A percentile compares a stretch with the other conserved stretches of the same genome.
Evolutionary conservation across 2,113 vertebrate species (phyloP).

Genomic region (Mugil cephalus): DNA sequence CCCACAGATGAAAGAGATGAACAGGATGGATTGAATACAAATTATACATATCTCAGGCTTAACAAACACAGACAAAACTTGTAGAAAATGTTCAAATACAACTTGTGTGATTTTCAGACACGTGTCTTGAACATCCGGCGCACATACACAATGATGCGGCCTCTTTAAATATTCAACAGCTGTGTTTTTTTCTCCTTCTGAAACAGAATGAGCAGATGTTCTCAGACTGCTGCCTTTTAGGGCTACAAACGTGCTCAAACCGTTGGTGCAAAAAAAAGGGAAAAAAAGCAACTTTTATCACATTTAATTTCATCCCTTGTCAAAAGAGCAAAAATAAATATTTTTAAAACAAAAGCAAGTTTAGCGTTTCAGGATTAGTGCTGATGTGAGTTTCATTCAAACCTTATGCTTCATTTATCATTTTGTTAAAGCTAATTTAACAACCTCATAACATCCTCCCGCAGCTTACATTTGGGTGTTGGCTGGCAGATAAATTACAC

Average conservation of each 20-base stretch:
- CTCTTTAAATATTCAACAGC: constrained; percentile 26
- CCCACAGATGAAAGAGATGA: neutral
- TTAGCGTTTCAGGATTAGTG: neutral
- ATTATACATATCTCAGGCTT: no score
- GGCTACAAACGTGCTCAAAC: neutral
- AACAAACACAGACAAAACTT: no score
- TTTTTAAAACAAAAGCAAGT: neutral
- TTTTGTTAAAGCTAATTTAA: neutral
- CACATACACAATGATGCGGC: no score
- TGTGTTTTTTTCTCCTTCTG: constrained; percentile 27
- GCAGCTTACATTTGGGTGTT: constrained; percentile 41
- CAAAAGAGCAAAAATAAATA: no score
- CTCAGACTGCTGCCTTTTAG: neutral
- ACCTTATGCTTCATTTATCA: neutral
- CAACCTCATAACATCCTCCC: constrained; percentile 38
- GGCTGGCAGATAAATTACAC: constrained; percentile 42
- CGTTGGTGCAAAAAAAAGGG: no score
- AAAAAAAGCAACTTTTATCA: no score
- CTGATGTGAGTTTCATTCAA: no score
- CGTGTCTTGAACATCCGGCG: constrained; percentile 16
- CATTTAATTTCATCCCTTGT: no score
- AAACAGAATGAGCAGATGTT: constrained; percentile 1
- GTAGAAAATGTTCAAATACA: no score
- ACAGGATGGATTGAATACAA: no score
- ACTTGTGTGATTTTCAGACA: no score